A percentile compares a stretch with the other conserved stretches of the same genome.
These are phyloP conservation scores for Drosophila colorata DNA, from an alignment of 2,888 invertebrate species.

Conservation along the genomic window DNA sequence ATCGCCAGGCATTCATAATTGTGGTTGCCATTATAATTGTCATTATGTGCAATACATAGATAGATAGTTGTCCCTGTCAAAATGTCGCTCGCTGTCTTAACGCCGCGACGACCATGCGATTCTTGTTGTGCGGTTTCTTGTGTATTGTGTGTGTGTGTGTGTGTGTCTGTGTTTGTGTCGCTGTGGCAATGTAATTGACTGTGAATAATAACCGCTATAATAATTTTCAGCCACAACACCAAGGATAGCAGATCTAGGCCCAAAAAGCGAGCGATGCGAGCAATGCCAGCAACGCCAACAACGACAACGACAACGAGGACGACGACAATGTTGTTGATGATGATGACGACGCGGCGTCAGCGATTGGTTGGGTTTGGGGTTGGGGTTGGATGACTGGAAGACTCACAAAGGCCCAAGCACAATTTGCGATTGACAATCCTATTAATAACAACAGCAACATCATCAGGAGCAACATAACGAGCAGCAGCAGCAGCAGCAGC, in stretches of 20 bases:
- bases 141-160: constrained; percentile 10
- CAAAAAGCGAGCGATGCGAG: constrained; percentile 35
- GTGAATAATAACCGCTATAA: constrained; percentile 82
- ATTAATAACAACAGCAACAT: constrained; percentile 67
- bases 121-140: constrained; percentile 29
- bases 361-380: constrained; percentile 37
- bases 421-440: constrained; percentile 79
- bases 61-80: constrained; percentile 77
- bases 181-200: constrained; percentile 79
- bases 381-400: constrained; percentile 21
- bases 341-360: constrained; percentile 54
- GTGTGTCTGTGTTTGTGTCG: constrained; percentile 42
- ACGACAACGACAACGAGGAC: constrained; percentile 28
- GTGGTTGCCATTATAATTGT: constrained; percentile 79
- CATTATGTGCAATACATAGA: constrained; percentile 79
- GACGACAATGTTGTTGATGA: constrained; percentile 73
- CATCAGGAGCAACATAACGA: constrained; percentile 27
- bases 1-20: constrained; percentile 78
- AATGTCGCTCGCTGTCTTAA: constrained; percentile 68
- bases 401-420: constrained; percentile 45
- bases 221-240: constrained; percentile 76
- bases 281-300: constrained; percentile 36
- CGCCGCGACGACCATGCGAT: constrained; percentile 33
- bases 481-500: constrained; percentile 17
- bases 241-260: constrained; percentile 39